Evolutionary conservation across 37 sponge, comb jelly and placozoan species (phyloP).

Genomic region (Aplysina aerophoba): DNA sequence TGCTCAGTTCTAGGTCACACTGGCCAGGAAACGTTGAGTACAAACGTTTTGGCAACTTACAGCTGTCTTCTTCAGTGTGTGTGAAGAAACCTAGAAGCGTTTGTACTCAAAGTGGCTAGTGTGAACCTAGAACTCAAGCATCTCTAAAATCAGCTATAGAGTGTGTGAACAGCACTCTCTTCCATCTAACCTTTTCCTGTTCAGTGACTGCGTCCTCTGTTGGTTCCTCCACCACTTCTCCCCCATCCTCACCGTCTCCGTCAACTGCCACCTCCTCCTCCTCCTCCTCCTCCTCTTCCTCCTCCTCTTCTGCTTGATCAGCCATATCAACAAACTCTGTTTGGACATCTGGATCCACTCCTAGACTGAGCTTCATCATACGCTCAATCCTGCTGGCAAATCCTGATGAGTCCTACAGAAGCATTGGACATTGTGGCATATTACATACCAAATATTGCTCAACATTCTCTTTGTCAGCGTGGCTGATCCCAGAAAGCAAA

Average conservation of each 20-base stretch:
- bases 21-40: too few relatives aligned
- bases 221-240: not conserved
- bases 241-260: slow-evolving; percentile 35
- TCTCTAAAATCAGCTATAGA: not conserved
- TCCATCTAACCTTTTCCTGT: not conserved
- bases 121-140: not conserved
- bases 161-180: too few relatives aligned
- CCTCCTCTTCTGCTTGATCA: slow-evolving; percentile 20
- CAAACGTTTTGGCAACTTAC: not conserved
- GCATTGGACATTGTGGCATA: too few relatives aligned
- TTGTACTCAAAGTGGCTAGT: not conserved
- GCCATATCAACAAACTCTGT: slow-evolving; percentile 19
- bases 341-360: slow-evolving; percentile 75
- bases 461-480: too few relatives aligned
- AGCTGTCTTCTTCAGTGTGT: too few relatives aligned
- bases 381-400: slow-evolving; percentile 95
- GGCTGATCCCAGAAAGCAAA: too few relatives aligned
- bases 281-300: slow-evolving; percentile 53
- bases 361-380: slow-evolving; percentile 86
- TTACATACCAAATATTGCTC: too few relatives aligned
- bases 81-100: too few relatives aligned
- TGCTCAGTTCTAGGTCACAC: too few relatives aligned
- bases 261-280: slow-evolving; percentile 45
- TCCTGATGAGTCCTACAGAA: slow-evolving; percentile 71
- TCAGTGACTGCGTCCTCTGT: not conserved